Base-by-base conservation (phyloP, 2,113 vertebrate species). In the Echinops telfairi region DNA sequence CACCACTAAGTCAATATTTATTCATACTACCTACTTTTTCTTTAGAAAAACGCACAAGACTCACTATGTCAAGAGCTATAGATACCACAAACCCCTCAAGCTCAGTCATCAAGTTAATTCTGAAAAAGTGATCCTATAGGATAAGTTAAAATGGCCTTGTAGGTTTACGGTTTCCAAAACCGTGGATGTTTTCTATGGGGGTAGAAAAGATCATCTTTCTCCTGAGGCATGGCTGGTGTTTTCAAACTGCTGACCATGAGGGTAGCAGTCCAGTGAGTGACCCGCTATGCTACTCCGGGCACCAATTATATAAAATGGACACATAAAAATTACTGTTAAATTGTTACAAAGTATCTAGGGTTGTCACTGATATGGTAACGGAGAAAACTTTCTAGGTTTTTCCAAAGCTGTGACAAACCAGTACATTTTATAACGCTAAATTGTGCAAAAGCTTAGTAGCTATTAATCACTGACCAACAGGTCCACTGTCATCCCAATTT, bases 401-500 rank as follows among this genome's bases (percentile, higher is more conserved):
- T 29, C 66, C 15, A 75, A 85, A 15, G 84, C 12, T 83, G 11
- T 91, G 47, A 76, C 60, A 95, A 76, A 40, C 31, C 33, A 29
- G 10, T 62, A 57, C 66, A 90, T 90, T 94, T 70, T 83, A 53
- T 81, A 27, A 60, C n/a, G 76, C 15, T n/a, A 83, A 89, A 10
- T 60, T 83, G 2, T 93, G 10, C 47, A 77, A 64, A 76, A 38
- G 31, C 31, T 78, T 90, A 73, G 38, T 20, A 77, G 2, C 47
- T 88, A 27, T 5, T 90, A 83, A 68, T 16, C 25, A 91, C n/a
- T 77, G 87, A 2, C 22, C 4, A 73, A 73, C 57, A 75, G 33
- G 23, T 53, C 20, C 11, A 68, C 58, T 47, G 7, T 3, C 33
- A 58, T 20, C 36, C 14, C 60, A 76, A 62, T 38, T 79, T 89